phyloP scores from a whole-genome alignment of 2,888 invertebrate species.

The Syritta pipiens region DNA sequence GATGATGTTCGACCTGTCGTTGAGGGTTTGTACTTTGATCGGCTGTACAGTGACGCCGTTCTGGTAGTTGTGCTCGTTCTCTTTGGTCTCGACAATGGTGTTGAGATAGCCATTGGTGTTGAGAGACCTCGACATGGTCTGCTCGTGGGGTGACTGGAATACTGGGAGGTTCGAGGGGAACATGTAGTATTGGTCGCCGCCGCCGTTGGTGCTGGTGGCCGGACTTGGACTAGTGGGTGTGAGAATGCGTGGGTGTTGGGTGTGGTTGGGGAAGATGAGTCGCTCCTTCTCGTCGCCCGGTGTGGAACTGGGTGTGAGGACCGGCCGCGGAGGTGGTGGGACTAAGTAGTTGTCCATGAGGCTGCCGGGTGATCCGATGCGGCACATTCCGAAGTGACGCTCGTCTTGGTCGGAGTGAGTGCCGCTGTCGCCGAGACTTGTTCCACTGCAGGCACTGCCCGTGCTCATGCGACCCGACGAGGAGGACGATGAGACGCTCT shows the following conservation, averaged over 20 bases:
- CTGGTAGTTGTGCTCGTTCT: conserved; percentile 72
- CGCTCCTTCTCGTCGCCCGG: conserved; percentile 78
- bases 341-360: conserved; percentile 83
- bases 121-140: conserved; percentile 72
- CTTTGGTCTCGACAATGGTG: conserved; percentile 78
- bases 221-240: conserved; percentile 77
- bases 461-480: conserved; percentile 91
- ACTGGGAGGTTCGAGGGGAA: conserved; percentile 79
- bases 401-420: conserved; percentile 92
- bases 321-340: conserved; percentile 83
- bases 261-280: conserved; percentile 76
- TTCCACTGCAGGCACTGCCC: conserved; percentile 86
- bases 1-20: conserved; percentile 77
- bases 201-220: conserved; percentile 51
- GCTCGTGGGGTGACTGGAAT: conserved; percentile 71
- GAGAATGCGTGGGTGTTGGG: conserved; percentile 73
- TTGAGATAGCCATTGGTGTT: conserved; percentile 77
- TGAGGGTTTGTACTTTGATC: conserved; percentile 76
- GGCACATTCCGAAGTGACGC: conserved; percentile 79
- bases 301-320: conserved; percentile 77
- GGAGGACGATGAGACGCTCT: conserved; percentile 84
- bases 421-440: conserved; percentile 90
- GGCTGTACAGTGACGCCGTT: conserved; percentile 76
- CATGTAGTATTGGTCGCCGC: conserved; percentile 77
- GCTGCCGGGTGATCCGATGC: conserved; percentile 76